Conservation (phyloP, 2,888 invertebrate genomes). For the Leucoptera coffeella region DNA sequence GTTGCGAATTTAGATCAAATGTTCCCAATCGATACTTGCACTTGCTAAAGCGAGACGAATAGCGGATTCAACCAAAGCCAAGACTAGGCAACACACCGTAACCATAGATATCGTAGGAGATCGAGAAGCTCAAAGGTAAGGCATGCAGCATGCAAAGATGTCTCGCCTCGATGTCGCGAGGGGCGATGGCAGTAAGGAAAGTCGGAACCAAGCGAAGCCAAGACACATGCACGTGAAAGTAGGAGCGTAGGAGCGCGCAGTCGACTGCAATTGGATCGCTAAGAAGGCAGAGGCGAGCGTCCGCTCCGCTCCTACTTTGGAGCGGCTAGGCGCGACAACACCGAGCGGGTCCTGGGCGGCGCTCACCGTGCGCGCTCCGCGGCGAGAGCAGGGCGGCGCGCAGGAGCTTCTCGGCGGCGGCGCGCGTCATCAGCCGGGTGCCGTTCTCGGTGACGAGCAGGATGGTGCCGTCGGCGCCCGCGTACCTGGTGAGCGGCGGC, state of each 20-base stretch:
- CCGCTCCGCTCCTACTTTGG: too few relatives aligned
- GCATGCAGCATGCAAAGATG: slow-evolving; percentile 45
- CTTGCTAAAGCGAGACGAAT: slow-evolving; percentile 28
- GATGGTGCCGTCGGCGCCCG: slow-evolving; percentile 56
- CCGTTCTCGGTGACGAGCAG: slow-evolving; percentile 60
- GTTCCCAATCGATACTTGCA: slow-evolving; percentile 16
- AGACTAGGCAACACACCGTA: slow-evolving; percentile 53
- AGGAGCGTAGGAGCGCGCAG: too few relatives aligned
- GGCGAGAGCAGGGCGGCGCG: slow-evolving; percentile 50
- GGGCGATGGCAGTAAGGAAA: too few relatives aligned
- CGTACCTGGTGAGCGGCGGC: slow-evolving; percentile 54
- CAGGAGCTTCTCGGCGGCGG: slow-evolving; percentile 47
- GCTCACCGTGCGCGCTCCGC: slow-evolving; percentile 46
- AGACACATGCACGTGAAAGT: too few relatives aligned
- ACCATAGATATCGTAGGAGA: slow-evolving; percentile 54
- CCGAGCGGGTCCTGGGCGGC: too few relatives aligned
- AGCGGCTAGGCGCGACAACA: too few relatives aligned
- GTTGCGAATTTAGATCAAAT: too few relatives aligned
- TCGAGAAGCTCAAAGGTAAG: slow-evolving; percentile 39
- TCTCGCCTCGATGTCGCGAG: too few relatives aligned
- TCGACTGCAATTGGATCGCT: too few relatives aligned
- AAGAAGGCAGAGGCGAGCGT: too few relatives aligned
- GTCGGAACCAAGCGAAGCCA: too few relatives aligned
- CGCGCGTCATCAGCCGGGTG: slow-evolving; percentile 51
- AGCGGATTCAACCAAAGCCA: slow-evolving; percentile 36